These are phyloP conservation scores for Tokudaia muenninki DNA, from an alignment of 2,797 vertebrate genomes.

Conservation along the genomic window DNA sequence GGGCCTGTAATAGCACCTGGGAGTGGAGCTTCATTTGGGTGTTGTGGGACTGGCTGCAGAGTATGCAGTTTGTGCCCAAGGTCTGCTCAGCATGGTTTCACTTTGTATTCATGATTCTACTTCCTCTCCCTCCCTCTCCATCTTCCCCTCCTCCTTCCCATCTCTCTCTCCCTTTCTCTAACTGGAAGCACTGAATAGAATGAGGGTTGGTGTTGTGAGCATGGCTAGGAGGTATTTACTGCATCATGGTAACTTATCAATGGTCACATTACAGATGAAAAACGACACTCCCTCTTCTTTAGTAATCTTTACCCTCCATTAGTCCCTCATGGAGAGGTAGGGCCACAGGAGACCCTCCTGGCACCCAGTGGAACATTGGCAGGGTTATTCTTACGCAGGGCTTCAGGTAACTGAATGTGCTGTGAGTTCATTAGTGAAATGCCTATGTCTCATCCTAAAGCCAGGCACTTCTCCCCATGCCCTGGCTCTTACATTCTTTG, in stretches of 20 bases:
- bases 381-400: background rate
- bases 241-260: background rate
- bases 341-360: background rate
- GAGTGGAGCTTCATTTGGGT: no score
- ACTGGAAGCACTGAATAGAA: background rate
- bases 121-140: no score
- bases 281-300: background rate
- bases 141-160: accelerated
- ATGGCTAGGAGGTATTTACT: background rate
- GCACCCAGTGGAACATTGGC: background rate
- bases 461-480: background rate
- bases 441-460: background rate
- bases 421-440: background rate
- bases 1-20: no score
- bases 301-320: background rate
- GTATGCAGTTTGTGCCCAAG: no score
- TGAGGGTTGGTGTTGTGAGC: background rate
- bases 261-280: background rate
- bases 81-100: background rate
- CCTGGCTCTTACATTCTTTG: background rate
- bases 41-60: no score
- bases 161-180: no score
- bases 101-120: background rate
- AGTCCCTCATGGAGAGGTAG: background rate
- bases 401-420: background rate